Conservation (phyloP, 2,888 invertebrate genomes). For the Thera obeliscata region DNA sequence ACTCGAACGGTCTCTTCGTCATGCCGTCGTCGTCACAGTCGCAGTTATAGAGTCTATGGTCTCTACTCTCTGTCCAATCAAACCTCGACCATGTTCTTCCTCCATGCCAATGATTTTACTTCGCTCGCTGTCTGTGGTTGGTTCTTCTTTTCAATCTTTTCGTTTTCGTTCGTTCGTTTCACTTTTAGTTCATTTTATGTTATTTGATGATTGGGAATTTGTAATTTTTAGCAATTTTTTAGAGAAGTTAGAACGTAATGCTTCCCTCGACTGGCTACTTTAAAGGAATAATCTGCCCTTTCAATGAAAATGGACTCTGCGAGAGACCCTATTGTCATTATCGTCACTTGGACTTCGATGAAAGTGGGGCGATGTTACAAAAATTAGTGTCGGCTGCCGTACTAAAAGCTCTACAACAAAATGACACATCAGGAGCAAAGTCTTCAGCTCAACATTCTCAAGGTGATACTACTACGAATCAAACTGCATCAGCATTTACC, state of each 20-base stretch:
- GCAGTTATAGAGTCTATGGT: too few species aligned
- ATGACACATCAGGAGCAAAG: constrained; percentile 57
- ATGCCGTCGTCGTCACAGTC: too few species aligned
- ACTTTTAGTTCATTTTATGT: constrained; percentile 30
- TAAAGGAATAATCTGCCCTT: constrained; percentile 93
- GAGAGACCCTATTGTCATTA: constrained; percentile 97
- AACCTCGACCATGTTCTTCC: too few species aligned
- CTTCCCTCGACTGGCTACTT: constrained; percentile 96
- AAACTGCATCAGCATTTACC: constrained; percentile 45
- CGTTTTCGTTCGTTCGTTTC: background rate
- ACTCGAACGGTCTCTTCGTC: too few species aligned
- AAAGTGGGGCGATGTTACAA: constrained; percentile 81
- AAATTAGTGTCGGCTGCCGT: constrained; percentile 86
- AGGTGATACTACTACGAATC: constrained; percentile 39
- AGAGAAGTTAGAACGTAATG: constrained; percentile 82
- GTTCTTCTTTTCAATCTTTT: background rate
- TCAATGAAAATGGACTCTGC: constrained; percentile 91
- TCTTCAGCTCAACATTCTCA: constrained; percentile 44
- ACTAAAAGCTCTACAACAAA: constrained; percentile 85
- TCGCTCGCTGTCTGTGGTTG: too few species aligned
- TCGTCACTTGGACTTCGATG: constrained; percentile 91
- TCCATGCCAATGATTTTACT: too few species aligned
- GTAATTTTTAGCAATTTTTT: constrained; percentile 24
- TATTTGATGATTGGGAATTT: constrained; percentile 25
- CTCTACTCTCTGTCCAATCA: too few species aligned